Evolutionary conservation across 1,140 invertebrate genomes (phyloP), one percentile per base, ranked within the genome.

Genomic region (Danaus melanippus): DNA sequence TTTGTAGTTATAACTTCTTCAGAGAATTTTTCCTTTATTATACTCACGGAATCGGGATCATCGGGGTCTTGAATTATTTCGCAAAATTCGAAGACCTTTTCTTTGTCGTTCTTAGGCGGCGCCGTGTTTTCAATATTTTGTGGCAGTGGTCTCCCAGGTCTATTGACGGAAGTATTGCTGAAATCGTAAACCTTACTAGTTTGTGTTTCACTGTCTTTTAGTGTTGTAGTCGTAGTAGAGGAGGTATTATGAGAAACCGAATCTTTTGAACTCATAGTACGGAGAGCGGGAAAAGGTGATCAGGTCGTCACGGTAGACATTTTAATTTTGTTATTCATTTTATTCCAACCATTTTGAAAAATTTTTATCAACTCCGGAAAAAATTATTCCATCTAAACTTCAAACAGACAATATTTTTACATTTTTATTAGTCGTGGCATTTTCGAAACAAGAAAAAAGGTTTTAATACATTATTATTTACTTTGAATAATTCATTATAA

Each of bases 241-340:
- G 54, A 59, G 11, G 50, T 44, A 40, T 51, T 52, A n/a, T 41
- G 54, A 49, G 58, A 44, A 10, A 50, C 50, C 40, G 60, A 55
- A 41, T 70, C 62, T 53, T 59, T 53, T 46, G 67, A 60, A 65
- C 58, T 60, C 74, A 76, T 76, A 67, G 52, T 76, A 62, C 48
- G 11, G 10, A 53, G n/a, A 45, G n/a, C 52, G 15, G 21, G 15
- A 3, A 15, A 3, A 15, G 15, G 15, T 15, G 15, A 15, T 15
- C 15, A 15, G 15, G 15, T 15, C 15, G 15, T 15, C 15, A 15
- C 15, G 15, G 15, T 15, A 3, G 15, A 15, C 15, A 15, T 15
- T 15, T 15, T 15, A 15, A 15, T 15, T 15, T 15, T 15, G 1
- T 15, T 15, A 15, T 15, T 15, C 15, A 15, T 15, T 15, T 15